These are phyloP conservation scores for Cheilosia urbana DNA, from an alignment of 2,888 invertebrate species.

Conservation along the genomic window DNA sequence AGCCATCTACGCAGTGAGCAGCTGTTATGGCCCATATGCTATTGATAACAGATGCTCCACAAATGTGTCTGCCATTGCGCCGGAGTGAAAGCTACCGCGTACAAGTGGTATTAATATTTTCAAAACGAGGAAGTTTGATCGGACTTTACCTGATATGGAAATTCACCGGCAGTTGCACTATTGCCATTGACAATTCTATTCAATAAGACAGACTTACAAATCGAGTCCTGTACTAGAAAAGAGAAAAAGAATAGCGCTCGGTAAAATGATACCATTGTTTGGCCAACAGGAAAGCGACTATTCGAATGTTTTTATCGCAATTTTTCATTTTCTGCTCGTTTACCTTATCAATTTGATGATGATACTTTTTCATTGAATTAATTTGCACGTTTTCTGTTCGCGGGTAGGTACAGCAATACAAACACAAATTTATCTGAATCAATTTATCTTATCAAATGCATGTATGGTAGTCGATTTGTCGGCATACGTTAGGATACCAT, in stretches of 20 bases:
- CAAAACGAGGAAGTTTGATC: not conserved
- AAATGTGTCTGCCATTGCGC: slow-evolving; percentile 80
- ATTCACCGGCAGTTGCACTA: slow-evolving; percentile 79
- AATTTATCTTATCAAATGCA: slow-evolving; percentile 26
- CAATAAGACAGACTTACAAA: slow-evolving; percentile 22
- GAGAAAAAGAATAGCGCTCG: slow-evolving; percentile 1
- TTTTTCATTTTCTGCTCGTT: not conserved
- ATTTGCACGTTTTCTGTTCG: slow-evolving; percentile 33
- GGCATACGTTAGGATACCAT: not conserved
- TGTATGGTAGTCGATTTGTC: not conserved
- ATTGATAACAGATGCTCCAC: slow-evolving; percentile 80
- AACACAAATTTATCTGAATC: slow-evolving; percentile 3
- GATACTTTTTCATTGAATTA: slow-evolving; percentile 16
- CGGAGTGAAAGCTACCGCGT: slow-evolving; percentile 79
- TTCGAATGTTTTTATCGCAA: not conserved
- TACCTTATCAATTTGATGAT: slow-evolving; percentile 48
- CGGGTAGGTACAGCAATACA: too few species aligned
- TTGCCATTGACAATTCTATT: slow-evolving; percentile 81
- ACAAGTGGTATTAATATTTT: not conserved
- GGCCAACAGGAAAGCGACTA: slow-evolving; percentile 16
- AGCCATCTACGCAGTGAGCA: slow-evolving; percentile 80
- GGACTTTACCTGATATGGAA: slow-evolving; percentile 79
- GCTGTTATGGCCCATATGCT: slow-evolving; percentile 81
- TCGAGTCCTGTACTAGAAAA: slow-evolving; percentile 6
- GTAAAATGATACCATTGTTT: slow-evolving; percentile 28